Base-by-base conservation (phyloP, 2,888 invertebrate species). In the Scaptodrosophila latifasciaeformis region DNA sequence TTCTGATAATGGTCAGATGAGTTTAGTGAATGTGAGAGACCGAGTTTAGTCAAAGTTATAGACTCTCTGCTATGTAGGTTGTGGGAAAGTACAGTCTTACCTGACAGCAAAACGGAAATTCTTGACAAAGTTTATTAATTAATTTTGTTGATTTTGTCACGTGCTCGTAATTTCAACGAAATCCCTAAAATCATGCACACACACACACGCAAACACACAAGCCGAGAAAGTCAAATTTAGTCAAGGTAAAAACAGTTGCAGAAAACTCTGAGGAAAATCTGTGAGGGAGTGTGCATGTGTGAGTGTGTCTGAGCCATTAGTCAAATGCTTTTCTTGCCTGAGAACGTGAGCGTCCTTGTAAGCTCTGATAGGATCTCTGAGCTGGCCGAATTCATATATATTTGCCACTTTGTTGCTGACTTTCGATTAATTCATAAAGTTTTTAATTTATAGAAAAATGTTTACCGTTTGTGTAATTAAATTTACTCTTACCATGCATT, bases 121-220 rank as follows among this genome's bases (percentile, higher is more conserved):
- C 76, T 67, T 60, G 76, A 58, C 76, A 76, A 75, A 75, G 79
- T 75, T 75, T 75, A 78, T 75, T 75, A 75, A 75, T 75, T 75
- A 75, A 78, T 78, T 78, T 75, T 75, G 79, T 78, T 72, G 76
- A 75, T 75, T 78, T 78, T 78, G 79, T 78, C 75, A 75, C 75
- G 79, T 75, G 72, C 62, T 55, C 59, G 75, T 76, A 70, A 72
- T 76, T 75, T 78, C 53, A 50, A 43, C 58, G 50, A 66, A 71
- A 62, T 78, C 76, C 67, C 59, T 64, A 75, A 78, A 78, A 70
- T 68, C 76, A 63, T 62, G 60, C 54, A 72, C 52, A 48, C 40
- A 52, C 47, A 40, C 35, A 27, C 59, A n/a, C 42, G 49, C 9
- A 24, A 12, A 21, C 12, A 37, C 3, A 29, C 31, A 27, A 17